These are phyloP conservation scores for Bos javanicus DNA, from an alignment of 2,113 vertebrate genomes.

Conservation along the genomic window DNA sequence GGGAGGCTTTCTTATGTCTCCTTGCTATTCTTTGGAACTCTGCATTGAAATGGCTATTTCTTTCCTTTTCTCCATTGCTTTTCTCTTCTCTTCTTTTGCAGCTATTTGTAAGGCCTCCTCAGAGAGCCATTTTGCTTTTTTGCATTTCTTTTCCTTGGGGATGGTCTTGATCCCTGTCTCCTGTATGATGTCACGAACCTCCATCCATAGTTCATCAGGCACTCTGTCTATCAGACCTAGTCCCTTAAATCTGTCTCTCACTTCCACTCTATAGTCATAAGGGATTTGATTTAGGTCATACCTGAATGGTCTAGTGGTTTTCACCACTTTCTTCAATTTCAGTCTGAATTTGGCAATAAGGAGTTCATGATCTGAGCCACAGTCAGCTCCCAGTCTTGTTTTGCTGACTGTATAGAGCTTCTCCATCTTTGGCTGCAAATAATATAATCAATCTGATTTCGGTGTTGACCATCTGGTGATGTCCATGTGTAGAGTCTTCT, in stretches of 20 bases:
- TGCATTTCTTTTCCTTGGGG: background rate
- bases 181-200: accelerated
- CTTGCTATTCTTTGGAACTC: background rate
- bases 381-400: background rate
- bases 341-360: background rate
- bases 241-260: background rate
- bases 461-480: background rate
- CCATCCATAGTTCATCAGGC: background rate
- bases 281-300: background rate
- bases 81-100: background rate
- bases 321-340: background rate
- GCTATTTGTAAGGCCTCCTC: background rate
- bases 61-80: background rate
- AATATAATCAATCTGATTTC: background rate
- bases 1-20: background rate
- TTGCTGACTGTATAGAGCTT: background rate
- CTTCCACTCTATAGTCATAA: background rate
- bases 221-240: background rate
- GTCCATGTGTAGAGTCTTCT: background rate
- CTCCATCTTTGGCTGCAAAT: background rate
- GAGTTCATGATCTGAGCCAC: background rate
- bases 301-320: background rate
- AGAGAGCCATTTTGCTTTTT: background rate
- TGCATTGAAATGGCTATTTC: background rate
- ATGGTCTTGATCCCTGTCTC: background rate